Evolutionary conservation across 30 jellyfish, hydroid and myxozoan species (phyloP).

Genomic region (Aurelia coerulea): DNA sequence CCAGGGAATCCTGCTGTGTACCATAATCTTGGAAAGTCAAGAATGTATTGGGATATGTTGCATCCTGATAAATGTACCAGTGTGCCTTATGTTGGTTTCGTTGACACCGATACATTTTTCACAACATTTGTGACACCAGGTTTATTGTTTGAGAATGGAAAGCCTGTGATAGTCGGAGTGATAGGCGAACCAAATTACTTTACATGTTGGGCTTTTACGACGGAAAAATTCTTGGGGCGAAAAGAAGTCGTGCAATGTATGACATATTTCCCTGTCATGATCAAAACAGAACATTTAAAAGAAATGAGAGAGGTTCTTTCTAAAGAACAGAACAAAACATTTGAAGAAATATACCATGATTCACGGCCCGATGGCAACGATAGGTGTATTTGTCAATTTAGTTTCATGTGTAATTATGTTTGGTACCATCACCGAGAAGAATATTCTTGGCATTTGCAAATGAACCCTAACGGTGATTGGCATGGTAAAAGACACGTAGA

Average conservation of each 20-base stretch:
- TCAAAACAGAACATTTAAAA: conserved; percentile 40
- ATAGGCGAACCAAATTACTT: conserved; percentile 35
- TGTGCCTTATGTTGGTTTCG: conserved; percentile 62
- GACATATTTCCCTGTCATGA: conserved; percentile 74
- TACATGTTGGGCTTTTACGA: conserved; percentile 47
- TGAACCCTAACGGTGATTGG: conserved; percentile 55
- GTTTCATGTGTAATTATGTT: conserved; percentile 70
- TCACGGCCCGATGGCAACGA: conserved; percentile 14
- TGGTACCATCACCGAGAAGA: conserved; percentile 74
- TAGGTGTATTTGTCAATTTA: conserved; percentile 54
- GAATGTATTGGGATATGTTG: conserved; percentile 74
- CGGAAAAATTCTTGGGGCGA: conserved; percentile 49
- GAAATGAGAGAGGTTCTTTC: conserved; percentile 57
- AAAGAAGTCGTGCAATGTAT: conserved; percentile 68
- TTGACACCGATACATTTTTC: conserved; percentile 74
- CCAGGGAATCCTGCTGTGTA: conserved; percentile 20
- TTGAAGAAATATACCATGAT: conserved; percentile 38
- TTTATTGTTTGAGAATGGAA: conserved; percentile 48
- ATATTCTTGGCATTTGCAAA: conserved; percentile 69
- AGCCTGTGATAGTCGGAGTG: conserved; percentile 59
- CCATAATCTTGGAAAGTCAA: conserved; percentile 42
- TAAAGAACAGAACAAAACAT: conserved; percentile 29
- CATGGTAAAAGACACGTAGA: conserved; percentile 21
- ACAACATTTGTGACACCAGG: conserved; percentile 64
- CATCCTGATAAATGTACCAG: conserved; percentile 63